phyloP scores from a whole-genome alignment of 1,140 invertebrate genomes.

The Archegozetes longisetosus region DNA sequence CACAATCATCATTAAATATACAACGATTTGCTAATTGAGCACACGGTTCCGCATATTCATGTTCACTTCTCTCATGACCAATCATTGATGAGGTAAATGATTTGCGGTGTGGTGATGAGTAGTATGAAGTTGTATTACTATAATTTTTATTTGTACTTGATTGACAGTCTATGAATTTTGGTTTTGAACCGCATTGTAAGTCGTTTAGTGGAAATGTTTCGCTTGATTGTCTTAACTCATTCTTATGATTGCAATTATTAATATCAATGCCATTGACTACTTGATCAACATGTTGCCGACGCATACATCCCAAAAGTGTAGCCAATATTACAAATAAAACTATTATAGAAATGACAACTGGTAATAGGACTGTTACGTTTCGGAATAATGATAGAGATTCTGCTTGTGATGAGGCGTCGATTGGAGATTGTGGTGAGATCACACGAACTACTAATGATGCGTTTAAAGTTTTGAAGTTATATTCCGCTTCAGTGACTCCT shows the following conservation, averaged over 20 bases:
- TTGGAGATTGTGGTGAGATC: constrained; percentile 2
- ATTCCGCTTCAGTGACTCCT: constrained; percentile 30
- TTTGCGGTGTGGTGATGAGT: constrained; percentile 11
- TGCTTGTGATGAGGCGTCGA: background rate
- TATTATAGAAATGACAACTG: constrained; percentile 19
- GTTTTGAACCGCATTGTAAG: background rate
- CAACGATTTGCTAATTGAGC: background rate
- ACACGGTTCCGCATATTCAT: constrained; percentile 11
- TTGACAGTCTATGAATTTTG: background rate
- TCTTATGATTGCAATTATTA: constrained; percentile 1
- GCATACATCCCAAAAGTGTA: constrained; percentile 11
- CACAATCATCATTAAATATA: background rate
- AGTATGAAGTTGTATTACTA: background rate
- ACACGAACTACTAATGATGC: background rate
- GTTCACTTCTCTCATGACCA: background rate
- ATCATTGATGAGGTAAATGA: background rate
- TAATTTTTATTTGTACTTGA: background rate
- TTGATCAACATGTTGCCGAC: constrained; percentile 12
- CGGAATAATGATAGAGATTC: constrained; percentile 13
- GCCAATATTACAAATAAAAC: constrained; percentile 16
- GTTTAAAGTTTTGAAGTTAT: constrained; percentile 62
- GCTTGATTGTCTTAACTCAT: background rate
- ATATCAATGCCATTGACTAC: constrained; percentile 4
- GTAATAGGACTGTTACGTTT: constrained; percentile 20
- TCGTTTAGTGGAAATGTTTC: background rate